Base-by-base conservation (phyloP, 2,113 vertebrate genomes). In the Gambusia holbrooki region DNA sequence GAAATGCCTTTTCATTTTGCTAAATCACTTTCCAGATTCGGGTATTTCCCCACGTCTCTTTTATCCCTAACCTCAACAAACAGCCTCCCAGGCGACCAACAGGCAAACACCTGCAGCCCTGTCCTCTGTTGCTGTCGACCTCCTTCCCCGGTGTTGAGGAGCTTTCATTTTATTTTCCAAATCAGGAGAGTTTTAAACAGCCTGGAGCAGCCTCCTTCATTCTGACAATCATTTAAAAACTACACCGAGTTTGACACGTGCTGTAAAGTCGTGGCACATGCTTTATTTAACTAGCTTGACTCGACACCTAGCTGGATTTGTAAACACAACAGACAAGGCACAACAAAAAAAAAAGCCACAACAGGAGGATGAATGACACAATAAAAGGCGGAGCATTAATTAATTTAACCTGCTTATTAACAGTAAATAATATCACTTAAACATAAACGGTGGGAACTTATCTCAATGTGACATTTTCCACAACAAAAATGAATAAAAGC, bases 321-420 rank as follows among this genome's bases (percentile, higher is more conserved):
- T 92, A 91, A 92, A 94, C 90, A 93, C 22, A 76, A 68, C 76
- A 77, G 83, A 84, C 74, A 78, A 83, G 80, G 84, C 58, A 51
- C 6, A 33, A 33, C 8, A 33, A 35, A 12, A 68, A 19, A 48
- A 30, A 79, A 75, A 62, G 51, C 73, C 70, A 74, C 81, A 75
- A 58, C 45, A 62, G 40, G 58, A 74, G 71, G 82, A 89, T 86
- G 79, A 67, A 68, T 45, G 67, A 25, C 48, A 60, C 58, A 71
- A 45, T 10, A 69, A 73, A 80, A 83, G 68, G 19, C 4, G 12
- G 66, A 81, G 78, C 64, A 87, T 51, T 71, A 25, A 66, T 51
- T 71, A 27, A 81, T 77, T 7, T 54, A 29, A 13, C 33, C 25
- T 28, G 14, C 28, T 17, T 29, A 12, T 63, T 51, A 4, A 32